phyloP scores from a whole-genome alignment of 2,888 invertebrate species.

The Congeria kusceri region DNA sequence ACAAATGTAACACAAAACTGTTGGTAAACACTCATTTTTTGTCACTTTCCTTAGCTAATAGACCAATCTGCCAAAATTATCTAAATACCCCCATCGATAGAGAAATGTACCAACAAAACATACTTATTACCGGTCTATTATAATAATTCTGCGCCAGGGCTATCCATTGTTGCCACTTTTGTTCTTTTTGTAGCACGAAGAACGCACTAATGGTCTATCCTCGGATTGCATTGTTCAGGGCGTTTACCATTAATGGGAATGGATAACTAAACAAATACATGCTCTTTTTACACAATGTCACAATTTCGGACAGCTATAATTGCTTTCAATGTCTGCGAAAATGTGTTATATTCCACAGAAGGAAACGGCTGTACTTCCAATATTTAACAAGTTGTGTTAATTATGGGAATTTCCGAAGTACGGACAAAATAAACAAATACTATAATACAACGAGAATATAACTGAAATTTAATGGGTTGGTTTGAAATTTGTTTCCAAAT shows the following conservation, averaged over 20 bases:
- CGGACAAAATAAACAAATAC: no score
- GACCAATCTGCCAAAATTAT: conserved; percentile 17
- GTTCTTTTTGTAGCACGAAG: conserved; percentile 29
- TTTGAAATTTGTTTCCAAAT: no score
- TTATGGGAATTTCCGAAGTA: no score
- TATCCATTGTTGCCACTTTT: conserved; percentile 23
- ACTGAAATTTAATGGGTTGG: no score
- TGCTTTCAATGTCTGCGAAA: conserved; percentile 30
- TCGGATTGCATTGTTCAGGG: background rate
- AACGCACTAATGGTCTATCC: conserved; percentile 14
- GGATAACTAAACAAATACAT: conserved; percentile 45
- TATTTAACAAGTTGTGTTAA: no score
- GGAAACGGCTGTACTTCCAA: conserved; percentile 9
- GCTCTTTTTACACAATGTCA: conserved; percentile 27
- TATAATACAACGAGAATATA: no score
- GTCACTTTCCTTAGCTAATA: conserved; percentile 31
- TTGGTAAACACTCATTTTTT: conserved; percentile 35
- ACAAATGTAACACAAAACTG: conserved; percentile 35
- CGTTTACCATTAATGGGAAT: conserved; percentile 27
- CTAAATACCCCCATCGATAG: conserved; percentile 8
- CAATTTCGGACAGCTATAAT: conserved; percentile 38
- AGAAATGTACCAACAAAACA: conserved; percentile 17
- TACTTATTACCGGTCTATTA: conserved; percentile 16
- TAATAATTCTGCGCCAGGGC: background rate
- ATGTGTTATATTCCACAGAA: conserved; percentile 7